phyloP scores from a whole-genome alignment of 2,797 vertebrate species.

The Erethizon dorsatum region DNA sequence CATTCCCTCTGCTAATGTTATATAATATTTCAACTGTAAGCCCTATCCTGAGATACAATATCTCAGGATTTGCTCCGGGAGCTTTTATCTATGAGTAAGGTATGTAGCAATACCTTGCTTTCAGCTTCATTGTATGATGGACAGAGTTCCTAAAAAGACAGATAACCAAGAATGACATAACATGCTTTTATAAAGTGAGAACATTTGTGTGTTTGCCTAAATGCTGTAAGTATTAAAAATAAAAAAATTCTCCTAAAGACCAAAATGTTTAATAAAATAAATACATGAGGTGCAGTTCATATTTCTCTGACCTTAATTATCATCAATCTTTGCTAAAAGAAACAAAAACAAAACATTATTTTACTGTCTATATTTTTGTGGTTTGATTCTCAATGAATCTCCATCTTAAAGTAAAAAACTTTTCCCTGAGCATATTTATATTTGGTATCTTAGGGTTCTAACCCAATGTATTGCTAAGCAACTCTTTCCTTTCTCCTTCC shows the following conservation, averaged over 20 bases:
- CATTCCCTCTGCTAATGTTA: background rate
- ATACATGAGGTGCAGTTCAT: background rate
- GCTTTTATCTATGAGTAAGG: background rate
- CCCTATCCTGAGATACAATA: background rate
- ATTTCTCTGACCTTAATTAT: background rate
- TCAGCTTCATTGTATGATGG: background rate
- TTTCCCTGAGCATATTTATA: background rate
- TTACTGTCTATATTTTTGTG: background rate
- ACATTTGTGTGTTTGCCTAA: background rate
- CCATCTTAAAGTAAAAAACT: background rate
- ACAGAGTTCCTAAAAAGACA: background rate
- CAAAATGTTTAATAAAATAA: conserved; percentile 21
- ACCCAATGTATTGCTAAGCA: background rate
- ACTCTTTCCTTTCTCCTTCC: background rate
- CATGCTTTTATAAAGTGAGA: background rate
- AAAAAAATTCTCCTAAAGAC: background rate
- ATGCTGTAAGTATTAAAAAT: background rate
- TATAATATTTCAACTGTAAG: background rate
- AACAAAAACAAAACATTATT: background rate
- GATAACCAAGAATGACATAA: background rate
- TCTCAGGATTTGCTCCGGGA: background rate
- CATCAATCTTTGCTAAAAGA: background rate
- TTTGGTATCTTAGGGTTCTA: background rate
- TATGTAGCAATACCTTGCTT: background rate
- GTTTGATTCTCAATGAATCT: background rate